A percentile compares a stretch with the other conserved stretches of the same genome.
Conservation (phyloP, 2,113 vertebrate genomes). For the Erinaceus europaeus region DNA sequence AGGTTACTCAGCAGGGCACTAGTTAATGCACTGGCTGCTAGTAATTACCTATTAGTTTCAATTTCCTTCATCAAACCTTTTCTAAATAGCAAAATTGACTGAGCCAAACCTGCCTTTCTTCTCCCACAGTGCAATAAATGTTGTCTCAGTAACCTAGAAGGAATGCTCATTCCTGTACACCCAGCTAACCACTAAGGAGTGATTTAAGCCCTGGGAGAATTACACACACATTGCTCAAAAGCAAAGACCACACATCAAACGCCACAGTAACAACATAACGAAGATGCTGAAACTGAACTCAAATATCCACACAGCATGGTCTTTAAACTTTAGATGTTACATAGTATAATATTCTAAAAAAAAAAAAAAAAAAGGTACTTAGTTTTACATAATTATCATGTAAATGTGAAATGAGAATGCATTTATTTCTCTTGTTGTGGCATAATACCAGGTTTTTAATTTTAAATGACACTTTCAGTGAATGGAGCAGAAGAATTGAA, state of each 20-base stretch:
- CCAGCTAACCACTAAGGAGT: not conserved
- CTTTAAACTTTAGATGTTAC: not conserved
- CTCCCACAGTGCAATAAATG: not conserved
- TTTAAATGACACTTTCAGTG: not conserved
- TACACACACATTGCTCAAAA: not conserved
- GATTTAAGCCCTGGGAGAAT: not conserved
- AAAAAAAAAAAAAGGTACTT: not conserved
- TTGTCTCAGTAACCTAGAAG: not conserved
- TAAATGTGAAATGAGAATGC: not conserved
- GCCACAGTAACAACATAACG: not conserved
- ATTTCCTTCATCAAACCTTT: constrained; percentile 8
- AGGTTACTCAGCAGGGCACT: not conserved
- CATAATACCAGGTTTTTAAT: not conserved
- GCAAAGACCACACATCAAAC: not conserved
- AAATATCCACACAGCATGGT: not conserved
- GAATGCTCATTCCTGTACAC: not conserved
- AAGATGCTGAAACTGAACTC: not conserved
- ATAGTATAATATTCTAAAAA: not conserved
- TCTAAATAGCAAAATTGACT: not conserved
- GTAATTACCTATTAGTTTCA: constrained; percentile 36
- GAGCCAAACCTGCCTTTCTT: not conserved
- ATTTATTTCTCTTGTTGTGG: not conserved
- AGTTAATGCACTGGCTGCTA: not conserved
- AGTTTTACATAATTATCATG: not conserved
- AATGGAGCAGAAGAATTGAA: not conserved